Evolutionary conservation across 2,797 vertebrate species (phyloP), one percentile per base, ranked within the genome.

Genomic region (Liparis tanakae): DNA sequence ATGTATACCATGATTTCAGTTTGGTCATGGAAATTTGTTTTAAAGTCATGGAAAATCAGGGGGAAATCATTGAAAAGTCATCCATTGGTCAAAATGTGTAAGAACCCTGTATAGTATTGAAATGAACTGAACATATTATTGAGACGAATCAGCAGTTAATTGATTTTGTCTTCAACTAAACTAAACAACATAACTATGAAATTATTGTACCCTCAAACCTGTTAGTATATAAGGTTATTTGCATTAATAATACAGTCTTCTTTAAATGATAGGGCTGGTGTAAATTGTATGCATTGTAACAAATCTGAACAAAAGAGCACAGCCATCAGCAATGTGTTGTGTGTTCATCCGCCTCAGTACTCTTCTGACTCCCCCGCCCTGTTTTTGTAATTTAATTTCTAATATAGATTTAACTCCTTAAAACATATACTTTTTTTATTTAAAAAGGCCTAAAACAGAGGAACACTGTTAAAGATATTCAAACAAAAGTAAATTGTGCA

Each of bases 141-240:
- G 5, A 22, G 50, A 54, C 8, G 50, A 56, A 56, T 48, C 43
- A 50, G 53, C 5, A 43, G 34, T 20, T 33, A 3, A 48, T 20
- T 57, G 7, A 46, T 18, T 2, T 58, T 20, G 39, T 2, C 53
- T 48, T 30, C 7, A 30, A 30, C 25, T 30, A 30, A 30, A 30
- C 25, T 30, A 30, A 30, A 30, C 25, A 30, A 30, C 1, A 30
- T 72, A 46, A 41, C 0, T 22, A 2, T 55, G 20, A 72, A n/a
- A 25, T 39, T 43, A 3, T 33, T 43, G 9, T 25, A 53, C 5
- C n/a, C 0, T 5, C 22, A n/a, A 41, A 39, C 18, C 3, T 30
- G 39, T 68, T 15, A 10, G 36, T 30, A 51, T 46, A 46, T 43
- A n/a, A 51, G 37, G 7, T 69, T 50, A 57, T 74, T 54, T 59